Conservation (phyloP, 2,113 vertebrate genomes). For the Chaetorhynchus papuensis region DNA sequence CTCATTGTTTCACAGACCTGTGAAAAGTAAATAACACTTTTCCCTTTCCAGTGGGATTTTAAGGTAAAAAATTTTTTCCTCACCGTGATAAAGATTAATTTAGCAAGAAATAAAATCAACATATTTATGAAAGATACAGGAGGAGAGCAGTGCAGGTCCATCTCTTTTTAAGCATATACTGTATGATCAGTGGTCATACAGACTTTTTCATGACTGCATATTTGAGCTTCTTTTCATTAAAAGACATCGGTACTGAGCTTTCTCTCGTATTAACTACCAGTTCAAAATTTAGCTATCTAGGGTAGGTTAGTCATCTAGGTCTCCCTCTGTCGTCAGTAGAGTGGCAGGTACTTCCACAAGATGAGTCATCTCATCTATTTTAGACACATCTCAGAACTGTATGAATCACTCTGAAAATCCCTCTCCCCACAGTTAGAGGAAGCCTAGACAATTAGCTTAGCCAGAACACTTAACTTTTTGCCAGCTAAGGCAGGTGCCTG, state of each 20-base stretch:
- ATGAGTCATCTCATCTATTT: slow-evolving; percentile 55
- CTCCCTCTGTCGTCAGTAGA: slow-evolving; percentile 38
- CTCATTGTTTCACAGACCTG: background rate
- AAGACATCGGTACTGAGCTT: background rate
- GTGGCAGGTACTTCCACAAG: slow-evolving; percentile 50
- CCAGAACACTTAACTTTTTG: background rate
- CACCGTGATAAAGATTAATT: background rate
- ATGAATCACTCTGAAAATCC: slow-evolving; percentile 48
- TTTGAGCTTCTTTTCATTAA: background rate
- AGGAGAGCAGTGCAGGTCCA: background rate
- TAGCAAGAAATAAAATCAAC: background rate
- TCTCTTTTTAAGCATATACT: background rate
- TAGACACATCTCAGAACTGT: slow-evolving; percentile 12
- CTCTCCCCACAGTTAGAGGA: background rate
- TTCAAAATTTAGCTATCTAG: background rate
- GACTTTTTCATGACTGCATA: background rate
- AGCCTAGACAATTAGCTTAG: background rate
- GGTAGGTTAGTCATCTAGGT: slow-evolving; percentile 51
- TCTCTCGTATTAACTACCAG: background rate
- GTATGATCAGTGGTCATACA: background rate
- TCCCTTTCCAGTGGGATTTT: background rate
- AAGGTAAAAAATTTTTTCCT: background rate
- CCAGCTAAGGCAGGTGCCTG: background rate
- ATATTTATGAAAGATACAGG: background rate
- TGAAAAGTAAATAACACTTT: background rate